Evolutionary conservation across 2,888 invertebrate genomes (phyloP).

Genomic region (Formica aserva): DNA sequence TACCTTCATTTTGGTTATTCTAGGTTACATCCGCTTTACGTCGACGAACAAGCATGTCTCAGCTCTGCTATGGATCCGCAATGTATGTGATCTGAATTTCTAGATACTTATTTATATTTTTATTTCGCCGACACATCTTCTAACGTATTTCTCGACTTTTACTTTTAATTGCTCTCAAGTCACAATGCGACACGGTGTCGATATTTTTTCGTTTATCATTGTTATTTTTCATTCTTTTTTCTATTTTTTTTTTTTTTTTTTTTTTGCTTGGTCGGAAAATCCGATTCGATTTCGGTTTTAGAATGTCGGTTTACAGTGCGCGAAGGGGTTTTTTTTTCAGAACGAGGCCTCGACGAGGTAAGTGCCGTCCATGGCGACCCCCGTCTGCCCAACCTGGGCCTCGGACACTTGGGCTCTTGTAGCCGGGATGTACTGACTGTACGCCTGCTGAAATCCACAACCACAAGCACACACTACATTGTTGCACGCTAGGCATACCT

Average conservation of each 20-base stretch:
- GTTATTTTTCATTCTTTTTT: slow-evolving; percentile 28
- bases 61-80: slow-evolving; percentile 21
- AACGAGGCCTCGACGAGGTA: slow-evolving; percentile 95
- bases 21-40: slow-evolving; percentile 46
- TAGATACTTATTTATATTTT: slow-evolving; percentile 41
- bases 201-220: not conserved
- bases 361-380: slow-evolving; percentile 94
- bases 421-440: slow-evolving; percentile 95
- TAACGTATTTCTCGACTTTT: slow-evolving; percentile 28
- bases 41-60: slow-evolving; percentile 20
- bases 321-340: slow-evolving; percentile 85
- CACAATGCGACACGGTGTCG: slow-evolving; percentile 21
- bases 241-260: slow-evolving; percentile 23
- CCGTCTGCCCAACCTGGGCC: slow-evolving; percentile 89
- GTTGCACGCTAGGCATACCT: slow-evolving; percentile 84
- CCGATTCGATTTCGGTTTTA: slow-evolving; percentile 53
- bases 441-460: slow-evolving; percentile 90
- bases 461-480: slow-evolving; percentile 86
- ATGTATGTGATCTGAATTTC: slow-evolving; percentile 21
- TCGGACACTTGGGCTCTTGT: slow-evolving; percentile 91
- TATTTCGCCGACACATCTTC: slow-evolving; percentile 31
- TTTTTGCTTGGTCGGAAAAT: slow-evolving; percentile 48
- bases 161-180: slow-evolving; percentile 12
- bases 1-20: slow-evolving; percentile 38
- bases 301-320: slow-evolving; percentile 61